A percentile compares a stretch with the other conserved stretches of the same genome.
Evolutionary conservation across 2,797 vertebrate species (phyloP).

Genomic region (Diceros bicornis): DNA sequence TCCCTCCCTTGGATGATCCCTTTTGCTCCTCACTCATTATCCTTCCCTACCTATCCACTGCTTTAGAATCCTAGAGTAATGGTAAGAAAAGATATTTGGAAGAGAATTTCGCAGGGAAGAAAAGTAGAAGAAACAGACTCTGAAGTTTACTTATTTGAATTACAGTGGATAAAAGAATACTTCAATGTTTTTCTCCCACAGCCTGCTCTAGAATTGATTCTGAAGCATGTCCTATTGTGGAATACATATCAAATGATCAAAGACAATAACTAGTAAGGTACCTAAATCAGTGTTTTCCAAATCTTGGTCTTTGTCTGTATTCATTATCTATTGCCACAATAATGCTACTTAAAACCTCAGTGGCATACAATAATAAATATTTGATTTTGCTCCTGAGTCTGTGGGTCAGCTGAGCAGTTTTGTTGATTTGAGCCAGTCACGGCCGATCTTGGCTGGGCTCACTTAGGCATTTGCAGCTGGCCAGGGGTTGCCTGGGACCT

Average conservation of each 20-base stretch:
- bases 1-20: not conserved
- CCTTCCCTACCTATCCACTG: not conserved
- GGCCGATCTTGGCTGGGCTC: not conserved
- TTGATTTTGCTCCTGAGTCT: not conserved
- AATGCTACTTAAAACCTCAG: not conserved
- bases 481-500: not conserved
- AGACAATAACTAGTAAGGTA: not conserved
- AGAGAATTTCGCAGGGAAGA: not conserved
- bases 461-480: not conserved
- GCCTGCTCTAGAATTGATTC: not conserved
- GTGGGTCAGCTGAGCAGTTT: not conserved
- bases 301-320: not conserved
- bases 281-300: not conserved
- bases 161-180: not conserved
- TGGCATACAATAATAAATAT: not conserved
- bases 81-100: not conserved
- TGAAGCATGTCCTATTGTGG: not conserved
- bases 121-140: not conserved
- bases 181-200: not conserved
- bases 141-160: not conserved
- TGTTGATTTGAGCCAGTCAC: not conserved
- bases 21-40: not conserved
- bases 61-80: not conserved
- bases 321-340: not conserved
- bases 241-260: not conserved